phyloP scores from a whole-genome alignment of 1,140 invertebrate genomes.

The Philaenus spumarius region DNA sequence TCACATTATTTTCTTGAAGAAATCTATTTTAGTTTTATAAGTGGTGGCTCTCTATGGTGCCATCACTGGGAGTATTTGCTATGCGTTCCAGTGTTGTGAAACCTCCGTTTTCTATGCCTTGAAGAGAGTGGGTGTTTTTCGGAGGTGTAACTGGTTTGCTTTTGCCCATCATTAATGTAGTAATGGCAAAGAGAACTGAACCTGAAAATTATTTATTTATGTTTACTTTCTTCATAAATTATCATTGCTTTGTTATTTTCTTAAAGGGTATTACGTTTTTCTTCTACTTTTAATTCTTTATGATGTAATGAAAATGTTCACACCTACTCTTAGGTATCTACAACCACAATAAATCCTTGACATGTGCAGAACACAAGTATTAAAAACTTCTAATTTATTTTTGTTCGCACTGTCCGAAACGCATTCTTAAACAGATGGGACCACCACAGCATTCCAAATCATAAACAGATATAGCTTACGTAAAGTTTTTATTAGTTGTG shows the following conservation, averaged over 20 bases:
- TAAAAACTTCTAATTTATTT: too few relatives aligned
- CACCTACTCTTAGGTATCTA: too few relatives aligned
- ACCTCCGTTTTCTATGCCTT: conserved; percentile 32
- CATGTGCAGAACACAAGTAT: too few relatives aligned
- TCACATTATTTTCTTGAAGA: too few relatives aligned
- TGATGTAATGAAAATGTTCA: background rate
- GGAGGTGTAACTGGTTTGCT: conserved; percentile 16
- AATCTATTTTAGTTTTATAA: conserved; percentile 19
- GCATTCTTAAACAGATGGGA: too few relatives aligned
- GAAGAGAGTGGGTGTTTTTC: conserved; percentile 22
- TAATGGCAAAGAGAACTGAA: conserved; percentile 32
- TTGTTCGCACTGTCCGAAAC: too few relatives aligned
- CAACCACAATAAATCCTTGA: too few relatives aligned
- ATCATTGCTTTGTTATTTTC: background rate
- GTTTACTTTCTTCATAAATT: background rate
- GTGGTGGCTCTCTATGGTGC: conserved; percentile 25
- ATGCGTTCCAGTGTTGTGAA: conserved; percentile 28
- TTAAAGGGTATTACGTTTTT: background rate
- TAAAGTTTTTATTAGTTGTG: too few relatives aligned
- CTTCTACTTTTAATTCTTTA: background rate
- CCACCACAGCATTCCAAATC: too few relatives aligned
- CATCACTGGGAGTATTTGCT: conserved; percentile 9
- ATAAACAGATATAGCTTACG: too few relatives aligned
- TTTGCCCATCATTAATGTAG: conserved; percentile 29
- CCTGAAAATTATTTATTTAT: conserved; percentile 21